A percentile compares a stretch with the other conserved stretches of the same genome.
These are phyloP conservation scores for Rhagophthalmus giganteus DNA, from an alignment of 2,888 invertebrate genomes.

Conservation along the genomic window DNA sequence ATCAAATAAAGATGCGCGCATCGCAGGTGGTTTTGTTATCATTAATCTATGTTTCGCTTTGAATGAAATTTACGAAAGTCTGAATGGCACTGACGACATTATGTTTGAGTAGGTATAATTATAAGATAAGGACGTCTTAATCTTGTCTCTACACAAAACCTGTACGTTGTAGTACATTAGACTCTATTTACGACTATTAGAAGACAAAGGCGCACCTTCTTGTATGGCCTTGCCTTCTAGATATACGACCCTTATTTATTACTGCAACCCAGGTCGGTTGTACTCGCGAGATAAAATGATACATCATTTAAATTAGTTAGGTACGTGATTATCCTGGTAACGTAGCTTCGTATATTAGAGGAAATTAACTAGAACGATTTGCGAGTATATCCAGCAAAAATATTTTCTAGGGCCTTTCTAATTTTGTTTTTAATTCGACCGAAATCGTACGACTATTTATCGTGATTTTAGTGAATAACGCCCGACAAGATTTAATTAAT, in stretches of 20 bases:
- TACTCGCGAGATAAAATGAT: conserved; percentile 22
- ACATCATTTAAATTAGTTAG: conserved; percentile 29
- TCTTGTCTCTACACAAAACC: conserved; percentile 49
- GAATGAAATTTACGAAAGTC: neutral
- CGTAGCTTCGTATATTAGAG: neutral
- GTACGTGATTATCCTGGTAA: conserved; percentile 19
- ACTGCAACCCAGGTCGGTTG: conserved; percentile 16
- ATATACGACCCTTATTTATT: conserved; percentile 31
- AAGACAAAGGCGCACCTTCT: conserved; percentile 40
- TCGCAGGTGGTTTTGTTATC: too few relatives aligned
- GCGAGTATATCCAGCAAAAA: too few relatives aligned
- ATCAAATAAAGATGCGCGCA: too few relatives aligned
- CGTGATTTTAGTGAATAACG: too few relatives aligned
- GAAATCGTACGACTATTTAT: too few relatives aligned
- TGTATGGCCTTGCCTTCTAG: conserved; percentile 21
- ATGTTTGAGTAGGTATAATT: conserved; percentile 15
- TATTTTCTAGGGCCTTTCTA: too few relatives aligned
- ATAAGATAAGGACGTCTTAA: conserved; percentile 50
- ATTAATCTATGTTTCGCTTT: too few relatives aligned
- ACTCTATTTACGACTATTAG: conserved; percentile 50
- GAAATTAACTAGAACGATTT: neutral
- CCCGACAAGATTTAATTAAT: neutral
- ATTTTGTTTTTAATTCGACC: too few relatives aligned
- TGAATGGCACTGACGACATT: conserved; percentile 7
- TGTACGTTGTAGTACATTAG: conserved; percentile 47